phyloP scores from a whole-genome alignment of 2,113 vertebrate genomes.

The Mirounga angustirostris region DNA sequence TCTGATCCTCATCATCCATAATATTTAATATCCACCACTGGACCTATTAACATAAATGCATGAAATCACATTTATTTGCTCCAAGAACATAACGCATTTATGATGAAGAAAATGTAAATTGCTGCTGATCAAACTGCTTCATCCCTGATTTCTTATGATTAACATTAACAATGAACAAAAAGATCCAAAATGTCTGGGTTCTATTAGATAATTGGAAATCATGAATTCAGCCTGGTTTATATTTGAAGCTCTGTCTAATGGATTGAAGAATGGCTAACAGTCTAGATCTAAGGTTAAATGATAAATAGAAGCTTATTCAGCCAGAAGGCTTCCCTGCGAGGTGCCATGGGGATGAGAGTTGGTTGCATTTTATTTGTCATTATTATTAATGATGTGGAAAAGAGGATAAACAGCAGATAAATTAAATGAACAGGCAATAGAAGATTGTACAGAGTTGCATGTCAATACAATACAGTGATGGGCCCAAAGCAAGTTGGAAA shows the following conservation, averaged over 20 bases:
- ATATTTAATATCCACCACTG: background rate
- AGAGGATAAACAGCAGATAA: conserved; percentile 22
- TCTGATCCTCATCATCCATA: background rate
- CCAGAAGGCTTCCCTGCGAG: background rate
- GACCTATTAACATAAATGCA: background rate
- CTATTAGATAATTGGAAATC: background rate
- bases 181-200: background rate
- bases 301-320: background rate
- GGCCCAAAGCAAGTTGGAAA: background rate
- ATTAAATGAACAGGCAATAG: background rate
- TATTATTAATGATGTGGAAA: conserved; percentile 55
- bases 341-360: background rate
- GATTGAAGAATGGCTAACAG: background rate
- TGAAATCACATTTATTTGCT: background rate
- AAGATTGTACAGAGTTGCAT: background rate
- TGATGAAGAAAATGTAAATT: background rate
- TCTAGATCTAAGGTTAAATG: background rate
- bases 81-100: background rate
- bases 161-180: background rate
- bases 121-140: background rate
- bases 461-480: background rate
- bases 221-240: background rate
- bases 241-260: background rate
- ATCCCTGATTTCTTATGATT: background rate
- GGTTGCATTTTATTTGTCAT: background rate